These are phyloP conservation scores for Chauna torquata DNA, from an alignment of 2,113 vertebrate species.

Conservation along the genomic window DNA sequence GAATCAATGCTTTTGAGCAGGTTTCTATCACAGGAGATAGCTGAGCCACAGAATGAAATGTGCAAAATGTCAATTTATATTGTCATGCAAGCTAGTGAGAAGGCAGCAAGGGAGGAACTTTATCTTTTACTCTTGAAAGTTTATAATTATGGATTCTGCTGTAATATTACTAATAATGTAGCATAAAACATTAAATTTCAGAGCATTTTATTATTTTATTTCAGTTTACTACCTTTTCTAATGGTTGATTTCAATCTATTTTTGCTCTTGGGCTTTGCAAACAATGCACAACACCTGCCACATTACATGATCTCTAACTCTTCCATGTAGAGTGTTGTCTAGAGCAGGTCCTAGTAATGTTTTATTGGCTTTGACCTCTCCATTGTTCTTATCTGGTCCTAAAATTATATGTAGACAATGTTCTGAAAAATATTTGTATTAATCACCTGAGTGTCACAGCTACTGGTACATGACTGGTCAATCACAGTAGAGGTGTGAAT, in stretches of 20 bases:
- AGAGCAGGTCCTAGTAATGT: background rate
- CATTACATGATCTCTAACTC: rapidly evolving
- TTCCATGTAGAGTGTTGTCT: background rate
- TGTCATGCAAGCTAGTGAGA: background rate
- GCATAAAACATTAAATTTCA: background rate
- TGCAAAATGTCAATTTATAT: background rate
- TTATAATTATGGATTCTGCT: background rate
- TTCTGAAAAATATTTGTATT: background rate
- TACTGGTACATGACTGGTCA: background rate
- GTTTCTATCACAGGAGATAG: background rate
- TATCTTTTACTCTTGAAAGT: background rate
- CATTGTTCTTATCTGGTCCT: background rate
- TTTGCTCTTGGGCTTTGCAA: background rate
- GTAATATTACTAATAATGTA: background rate
- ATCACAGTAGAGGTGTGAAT: background rate
- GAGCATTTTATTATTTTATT: background rate
- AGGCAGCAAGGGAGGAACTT: background rate
- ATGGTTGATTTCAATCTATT: background rate
- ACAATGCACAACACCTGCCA: background rate
- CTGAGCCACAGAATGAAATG: background rate
- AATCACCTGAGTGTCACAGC: background rate
- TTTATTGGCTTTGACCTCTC: background rate
- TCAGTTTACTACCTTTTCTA: background rate
- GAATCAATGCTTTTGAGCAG: background rate
- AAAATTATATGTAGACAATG: background rate